Conservation (phyloP, 2,797 vertebrate genomes). For the Varecia variegata region DNA sequence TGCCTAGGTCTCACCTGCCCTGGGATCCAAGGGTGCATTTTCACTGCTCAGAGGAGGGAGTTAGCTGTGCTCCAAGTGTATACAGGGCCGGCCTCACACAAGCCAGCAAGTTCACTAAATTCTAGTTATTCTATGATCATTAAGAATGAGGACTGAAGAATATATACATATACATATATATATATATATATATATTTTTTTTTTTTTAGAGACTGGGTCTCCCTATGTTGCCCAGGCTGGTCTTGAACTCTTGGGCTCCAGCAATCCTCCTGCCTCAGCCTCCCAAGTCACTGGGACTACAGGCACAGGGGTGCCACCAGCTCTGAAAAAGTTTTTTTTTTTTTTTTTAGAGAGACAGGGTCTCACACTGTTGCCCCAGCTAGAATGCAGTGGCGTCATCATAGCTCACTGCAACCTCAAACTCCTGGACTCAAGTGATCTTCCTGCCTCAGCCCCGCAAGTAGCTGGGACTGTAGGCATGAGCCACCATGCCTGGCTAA, state of each 20-base stretch:
- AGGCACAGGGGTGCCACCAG: too few relatives aligned
- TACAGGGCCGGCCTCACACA: neutral
- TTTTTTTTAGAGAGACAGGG: neutral
- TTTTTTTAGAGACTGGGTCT: neutral
- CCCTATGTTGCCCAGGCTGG: neutral
- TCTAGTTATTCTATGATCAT: neutral
- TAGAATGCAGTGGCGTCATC: neutral
- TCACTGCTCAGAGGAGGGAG: neutral
- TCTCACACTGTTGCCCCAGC: neutral
- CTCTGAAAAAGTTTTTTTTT: too few relatives aligned
- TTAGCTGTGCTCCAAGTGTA: neutral
- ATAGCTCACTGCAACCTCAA: too few relatives aligned
- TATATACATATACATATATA: too few relatives aligned
- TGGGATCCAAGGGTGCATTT: neutral
- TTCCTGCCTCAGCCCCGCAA: too few relatives aligned
- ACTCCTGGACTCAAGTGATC: too few relatives aligned
- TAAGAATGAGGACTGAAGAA: neutral
- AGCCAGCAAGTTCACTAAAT: neutral
- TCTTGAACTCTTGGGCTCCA: too few relatives aligned
- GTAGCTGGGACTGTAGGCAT: too few relatives aligned
- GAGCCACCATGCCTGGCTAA: too few relatives aligned
- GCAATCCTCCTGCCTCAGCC: too few relatives aligned
- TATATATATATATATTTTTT: too few relatives aligned
- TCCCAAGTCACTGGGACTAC: too few relatives aligned
- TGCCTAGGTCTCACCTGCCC: neutral